These are phyloP conservation scores for Paelopatides confundens DNA, from an alignment of 53 echinoderm and acorn worm genomes.

Conservation along the genomic window DNA sequence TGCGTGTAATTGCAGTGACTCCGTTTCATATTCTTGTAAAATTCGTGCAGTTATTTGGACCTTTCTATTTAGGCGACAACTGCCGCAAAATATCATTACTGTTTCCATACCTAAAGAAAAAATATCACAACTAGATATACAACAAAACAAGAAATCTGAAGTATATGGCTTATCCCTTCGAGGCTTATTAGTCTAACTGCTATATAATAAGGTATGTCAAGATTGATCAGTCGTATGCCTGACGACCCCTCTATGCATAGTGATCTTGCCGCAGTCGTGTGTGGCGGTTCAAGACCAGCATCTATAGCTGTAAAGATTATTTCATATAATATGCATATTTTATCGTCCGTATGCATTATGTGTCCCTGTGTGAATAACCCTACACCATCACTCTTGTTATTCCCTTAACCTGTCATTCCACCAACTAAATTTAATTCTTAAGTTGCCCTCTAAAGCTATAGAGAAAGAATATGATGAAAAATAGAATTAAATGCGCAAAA, in stretches of 20 bases:
- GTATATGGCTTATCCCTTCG: background rate
- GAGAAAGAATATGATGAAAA: background rate
- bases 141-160: background rate
- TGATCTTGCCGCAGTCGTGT: background rate
- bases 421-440: background rate
- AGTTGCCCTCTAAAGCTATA: background rate
- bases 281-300: background rate
- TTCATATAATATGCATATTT: background rate
- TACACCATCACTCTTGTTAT: background rate
- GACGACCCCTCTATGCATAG: background rate
- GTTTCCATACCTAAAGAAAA: background rate
- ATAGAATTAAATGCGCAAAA: slow-evolving; percentile 36
- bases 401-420: background rate
- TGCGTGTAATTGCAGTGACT: no score
- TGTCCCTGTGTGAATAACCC: slow-evolving; percentile 3
- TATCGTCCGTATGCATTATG: background rate
- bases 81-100: background rate
- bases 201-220: background rate
- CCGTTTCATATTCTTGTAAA: background rate
- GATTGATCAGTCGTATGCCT: background rate
- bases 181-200: background rate
- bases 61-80: background rate
- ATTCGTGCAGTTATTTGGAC: background rate
- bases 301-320: background rate
- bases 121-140: background rate